Conservation (phyloP, 2,113 vertebrate species). For the Onychostoma macrolepis region DNA sequence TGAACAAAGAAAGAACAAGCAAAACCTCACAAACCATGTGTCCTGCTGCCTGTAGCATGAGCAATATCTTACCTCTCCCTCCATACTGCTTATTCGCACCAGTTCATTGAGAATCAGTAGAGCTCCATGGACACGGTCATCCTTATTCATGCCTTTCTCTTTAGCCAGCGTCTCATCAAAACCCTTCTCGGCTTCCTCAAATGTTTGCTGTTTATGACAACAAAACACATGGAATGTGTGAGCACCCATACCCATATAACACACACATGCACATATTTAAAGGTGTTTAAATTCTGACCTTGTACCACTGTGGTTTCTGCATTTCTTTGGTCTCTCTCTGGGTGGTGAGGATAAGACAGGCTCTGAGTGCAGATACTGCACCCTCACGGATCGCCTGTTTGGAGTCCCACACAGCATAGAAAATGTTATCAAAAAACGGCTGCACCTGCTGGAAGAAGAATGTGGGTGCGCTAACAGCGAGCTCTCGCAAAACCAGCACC, state of each 20-base stretch:
- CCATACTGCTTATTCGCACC: constrained; percentile 99
- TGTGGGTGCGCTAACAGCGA: constrained; percentile 95
- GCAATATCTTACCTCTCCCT: constrained; percentile 88
- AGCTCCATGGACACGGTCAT: constrained; percentile 93
- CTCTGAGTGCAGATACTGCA: constrained; percentile 93
- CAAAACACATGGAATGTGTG: background rate
- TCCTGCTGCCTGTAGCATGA: background rate
- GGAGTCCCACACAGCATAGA: constrained; percentile 96
- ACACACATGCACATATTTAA: background rate
- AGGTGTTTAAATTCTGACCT: constrained; percentile 75
- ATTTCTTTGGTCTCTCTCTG: constrained; percentile 98
- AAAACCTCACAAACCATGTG: background rate
- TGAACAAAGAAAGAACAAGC: background rate
- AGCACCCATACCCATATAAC: background rate
- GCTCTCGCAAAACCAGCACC: constrained; percentile 94
- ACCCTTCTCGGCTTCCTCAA: constrained; percentile 96
- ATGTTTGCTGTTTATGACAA: constrained; percentile 84
- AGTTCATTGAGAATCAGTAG: constrained; percentile 96
- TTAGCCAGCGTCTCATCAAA: constrained; percentile 96
- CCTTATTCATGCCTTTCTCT: constrained; percentile 98
- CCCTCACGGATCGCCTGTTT: constrained; percentile 98
- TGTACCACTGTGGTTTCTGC: constrained; percentile 99
- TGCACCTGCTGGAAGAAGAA: constrained; percentile 99
- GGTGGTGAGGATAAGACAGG: constrained; percentile 95
- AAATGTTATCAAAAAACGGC: constrained; percentile 97